Conservation (phyloP, 2,888 invertebrate genomes). For the Eristalis pertinax region DNA sequence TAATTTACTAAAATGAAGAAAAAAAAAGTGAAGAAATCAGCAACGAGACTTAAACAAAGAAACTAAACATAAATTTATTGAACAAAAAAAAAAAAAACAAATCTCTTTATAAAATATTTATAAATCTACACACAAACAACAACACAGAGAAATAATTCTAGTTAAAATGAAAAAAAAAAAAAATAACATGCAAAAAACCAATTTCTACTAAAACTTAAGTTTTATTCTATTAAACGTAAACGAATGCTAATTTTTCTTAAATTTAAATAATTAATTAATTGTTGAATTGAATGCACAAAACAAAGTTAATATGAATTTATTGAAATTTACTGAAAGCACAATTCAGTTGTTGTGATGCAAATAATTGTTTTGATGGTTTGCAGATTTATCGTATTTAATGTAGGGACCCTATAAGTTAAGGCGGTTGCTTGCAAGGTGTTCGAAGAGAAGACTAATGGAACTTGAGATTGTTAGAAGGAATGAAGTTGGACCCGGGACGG, state of each 20-base stretch:
- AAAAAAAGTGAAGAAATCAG: conserved; percentile 35
- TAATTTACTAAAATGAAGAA: conserved; percentile 5
- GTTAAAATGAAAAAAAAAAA: conserved; percentile 36
- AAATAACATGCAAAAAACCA: background rate
- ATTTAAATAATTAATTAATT: conserved; percentile 51
- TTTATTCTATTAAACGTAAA: background rate
- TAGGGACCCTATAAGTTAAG: conserved; percentile 13
- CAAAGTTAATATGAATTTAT: conserved; percentile 7
- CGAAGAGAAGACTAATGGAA: too few relatives aligned
- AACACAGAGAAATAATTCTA: conserved; percentile 5
- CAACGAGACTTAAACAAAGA: conserved; percentile 66
- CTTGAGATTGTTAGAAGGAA: too few relatives aligned
- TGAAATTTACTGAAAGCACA: conserved; percentile 50
- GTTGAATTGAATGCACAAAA: conserved; percentile 59
- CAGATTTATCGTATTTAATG: conserved; percentile 29
- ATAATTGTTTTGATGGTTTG: conserved; percentile 39
- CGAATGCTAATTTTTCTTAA: conserved; percentile 34
- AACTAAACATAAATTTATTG: conserved; percentile 37
- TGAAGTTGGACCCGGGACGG: too few relatives aligned
- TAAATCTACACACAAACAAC: conserved; percentile 47
- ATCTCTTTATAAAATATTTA: conserved; percentile 47
- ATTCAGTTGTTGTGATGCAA: conserved; percentile 62
- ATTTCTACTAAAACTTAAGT: background rate
- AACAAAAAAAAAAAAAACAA: too few relatives aligned
- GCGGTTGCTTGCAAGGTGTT: background rate